Base-by-base conservation (phyloP, 2,797 vertebrate species). In the Siniperca undulata region DNA sequence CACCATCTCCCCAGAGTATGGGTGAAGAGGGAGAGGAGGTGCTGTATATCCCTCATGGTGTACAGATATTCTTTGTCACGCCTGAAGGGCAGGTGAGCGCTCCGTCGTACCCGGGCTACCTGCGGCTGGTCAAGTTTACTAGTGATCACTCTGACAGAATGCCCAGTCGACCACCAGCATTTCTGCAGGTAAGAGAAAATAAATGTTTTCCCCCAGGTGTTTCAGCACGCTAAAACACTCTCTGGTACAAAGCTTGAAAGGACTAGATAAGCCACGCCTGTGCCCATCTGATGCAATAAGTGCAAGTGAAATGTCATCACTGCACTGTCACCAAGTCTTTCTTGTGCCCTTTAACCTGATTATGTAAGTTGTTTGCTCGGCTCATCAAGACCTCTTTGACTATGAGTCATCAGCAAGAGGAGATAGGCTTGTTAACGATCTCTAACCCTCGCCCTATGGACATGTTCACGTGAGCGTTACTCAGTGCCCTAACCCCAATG, bases 1-100 rank as follows among this genome's bases (percentile, higher is more conserved):
- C 96, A 0, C 94, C 97, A 0, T 97, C 98, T 19, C 90, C 95
- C 17, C 96, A 97, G 80, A 96, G 93, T 69, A 65, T 98, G 83
- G 96, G 97, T 12, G 96, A 98, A 48, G 97, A 99, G 52, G 99
- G 96, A 46, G 97, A 98, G 85, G 96, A 99, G 93, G 84, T 99
- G 78, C 95, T 99, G 76, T 94, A 97, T 85, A 96, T 99, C 80
- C 97, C 97, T 14, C 95, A 94, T 0, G 99, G 99, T 27, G 98
- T 99, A 17, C 99, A 99, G 90, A 98, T 99, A 83, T 99, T 99
- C 89, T 99, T 97, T 86, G 99, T 99, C 68, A 97, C 97, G 30
- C 97, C 98, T 19, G 97, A 98, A 0, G 98, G 99, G 52, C 96
- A 97, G 13, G 99, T 99, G 64, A 99, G 98, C 13, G 98, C 98